phyloP scores from a whole-genome alignment of 2,113 vertebrate species.

The Chaetorhynchus papuensis region DNA sequence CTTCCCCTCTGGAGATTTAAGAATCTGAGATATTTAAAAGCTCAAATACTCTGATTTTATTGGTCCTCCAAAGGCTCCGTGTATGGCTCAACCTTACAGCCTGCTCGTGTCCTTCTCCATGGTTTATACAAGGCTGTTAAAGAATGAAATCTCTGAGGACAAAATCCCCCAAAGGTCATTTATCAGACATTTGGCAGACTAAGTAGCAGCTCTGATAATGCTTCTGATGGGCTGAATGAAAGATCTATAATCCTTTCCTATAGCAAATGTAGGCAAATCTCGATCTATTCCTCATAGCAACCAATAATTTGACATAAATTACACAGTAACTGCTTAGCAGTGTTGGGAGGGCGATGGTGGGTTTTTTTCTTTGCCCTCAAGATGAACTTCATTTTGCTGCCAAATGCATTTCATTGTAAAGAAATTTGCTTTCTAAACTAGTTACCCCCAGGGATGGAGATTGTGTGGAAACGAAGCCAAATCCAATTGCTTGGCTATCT shows the following conservation, averaged over 20 bases:
- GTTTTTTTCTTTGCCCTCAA: slow-evolving; percentile 42
- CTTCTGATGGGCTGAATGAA: slow-evolving; percentile 7
- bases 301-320: slow-evolving; percentile 62
- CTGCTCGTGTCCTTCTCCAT: neutral
- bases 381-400: slow-evolving; percentile 71
- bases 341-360: neutral
- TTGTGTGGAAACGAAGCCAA: slow-evolving; percentile 55
- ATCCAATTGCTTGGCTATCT: slow-evolving; percentile 46
- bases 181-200: neutral
- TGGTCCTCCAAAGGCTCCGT: neutral
- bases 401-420: slow-evolving; percentile 70
- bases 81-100: neutral
- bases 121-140: slow-evolving; percentile 14
- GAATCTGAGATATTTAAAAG: slow-evolving; percentile 17
- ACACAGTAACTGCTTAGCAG: slow-evolving; percentile 22
- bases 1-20: neutral
- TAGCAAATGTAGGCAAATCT: slow-evolving; percentile 21
- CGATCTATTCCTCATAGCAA: slow-evolving; percentile 39
- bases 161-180: neutral
- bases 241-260: slow-evolving; percentile 40
- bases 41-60: slow-evolving; percentile 3
- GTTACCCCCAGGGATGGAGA: slow-evolving; percentile 44
- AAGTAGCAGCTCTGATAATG: slow-evolving; percentile 30
- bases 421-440: slow-evolving; percentile 65
- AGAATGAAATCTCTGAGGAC: neutral